These are phyloP conservation scores for Fragariocoptes setiger DNA, from an alignment of 1,140 invertebrate genomes.

Conservation along the genomic window DNA sequence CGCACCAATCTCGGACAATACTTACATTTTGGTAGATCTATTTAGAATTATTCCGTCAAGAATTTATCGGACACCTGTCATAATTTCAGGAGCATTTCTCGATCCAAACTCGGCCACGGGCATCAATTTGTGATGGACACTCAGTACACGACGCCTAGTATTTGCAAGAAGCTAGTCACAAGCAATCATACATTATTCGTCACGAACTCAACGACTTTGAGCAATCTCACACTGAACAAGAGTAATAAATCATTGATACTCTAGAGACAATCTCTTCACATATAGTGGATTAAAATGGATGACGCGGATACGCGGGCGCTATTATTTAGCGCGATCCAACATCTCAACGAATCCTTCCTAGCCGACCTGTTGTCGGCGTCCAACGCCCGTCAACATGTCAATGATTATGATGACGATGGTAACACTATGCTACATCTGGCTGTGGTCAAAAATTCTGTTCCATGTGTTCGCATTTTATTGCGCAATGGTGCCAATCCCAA, in stretches of 20 bases:
- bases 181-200: too few species aligned
- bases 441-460: slow-evolving; percentile 48
- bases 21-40: too few species aligned
- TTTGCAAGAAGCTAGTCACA: too few species aligned
- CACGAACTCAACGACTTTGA: too few species aligned
- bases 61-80: too few species aligned
- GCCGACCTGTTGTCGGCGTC: not conserved
- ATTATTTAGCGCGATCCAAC: not conserved
- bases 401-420: slow-evolving; percentile 40
- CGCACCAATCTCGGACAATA: too few species aligned
- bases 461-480: slow-evolving; percentile 37
- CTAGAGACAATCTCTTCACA: not conserved
- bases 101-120: too few species aligned
- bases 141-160: too few species aligned
- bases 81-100: too few species aligned
- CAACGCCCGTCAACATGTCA: slow-evolving; percentile 27
- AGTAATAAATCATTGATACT: not conserved
- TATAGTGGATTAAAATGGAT: not conserved
- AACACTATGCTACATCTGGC: slow-evolving; percentile 50
- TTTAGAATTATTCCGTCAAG: too few species aligned
- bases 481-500: slow-evolving; percentile 6
- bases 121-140: too few species aligned
- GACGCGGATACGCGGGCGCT: slow-evolving; percentile 8
- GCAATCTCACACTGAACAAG: too few species aligned
- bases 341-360: not conserved